Evolutionary conservation across 2,888 invertebrate species (phyloP).

Genomic region (Polyommatus icarus): DNA sequence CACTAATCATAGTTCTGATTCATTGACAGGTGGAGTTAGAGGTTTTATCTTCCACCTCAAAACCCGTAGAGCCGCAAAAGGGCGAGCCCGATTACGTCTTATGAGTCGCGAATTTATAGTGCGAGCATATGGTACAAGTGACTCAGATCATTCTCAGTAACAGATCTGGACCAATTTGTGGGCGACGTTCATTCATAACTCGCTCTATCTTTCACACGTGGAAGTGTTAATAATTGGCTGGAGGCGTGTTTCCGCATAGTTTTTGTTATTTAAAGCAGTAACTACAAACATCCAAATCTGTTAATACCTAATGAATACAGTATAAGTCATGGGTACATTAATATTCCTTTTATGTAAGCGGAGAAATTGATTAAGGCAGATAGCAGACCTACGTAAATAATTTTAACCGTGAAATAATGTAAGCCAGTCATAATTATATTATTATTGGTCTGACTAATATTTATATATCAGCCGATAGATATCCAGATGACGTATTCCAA

Average conservation of each 20-base stretch:
- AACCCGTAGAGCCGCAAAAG: conserved; percentile 4
- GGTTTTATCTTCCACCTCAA: not conserved
- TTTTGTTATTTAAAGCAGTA: not conserved
- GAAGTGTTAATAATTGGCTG: not conserved
- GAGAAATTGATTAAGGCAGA: too few species aligned
- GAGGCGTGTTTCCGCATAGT: not conserved
- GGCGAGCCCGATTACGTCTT: not conserved
- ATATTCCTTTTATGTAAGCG: too few species aligned
- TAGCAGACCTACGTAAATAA: too few species aligned
- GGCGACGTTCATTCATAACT: conserved; percentile 34
- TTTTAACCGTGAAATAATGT: too few species aligned
- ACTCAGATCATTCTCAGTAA: conserved; percentile 42
- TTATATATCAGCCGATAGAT: too few species aligned
- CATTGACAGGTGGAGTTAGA: not conserved
- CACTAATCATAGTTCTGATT: not conserved
- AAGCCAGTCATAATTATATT: too few species aligned
- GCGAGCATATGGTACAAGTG: conserved; percentile 34
- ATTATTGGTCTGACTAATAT: too few species aligned
- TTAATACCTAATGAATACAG: too few species aligned
- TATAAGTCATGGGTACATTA: too few species aligned
- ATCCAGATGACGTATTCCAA: too few species aligned
- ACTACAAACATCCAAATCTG: too few species aligned
- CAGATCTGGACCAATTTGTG: conserved; percentile 39
- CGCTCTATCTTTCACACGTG: conserved; percentile 11
- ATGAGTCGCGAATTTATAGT: conserved; percentile 22